Percentiles rank a stretch among this genome's conserved stretches.
phyloP scores from a whole-genome alignment of 2,113 vertebrate species.

The Cololabis saira region DNA sequence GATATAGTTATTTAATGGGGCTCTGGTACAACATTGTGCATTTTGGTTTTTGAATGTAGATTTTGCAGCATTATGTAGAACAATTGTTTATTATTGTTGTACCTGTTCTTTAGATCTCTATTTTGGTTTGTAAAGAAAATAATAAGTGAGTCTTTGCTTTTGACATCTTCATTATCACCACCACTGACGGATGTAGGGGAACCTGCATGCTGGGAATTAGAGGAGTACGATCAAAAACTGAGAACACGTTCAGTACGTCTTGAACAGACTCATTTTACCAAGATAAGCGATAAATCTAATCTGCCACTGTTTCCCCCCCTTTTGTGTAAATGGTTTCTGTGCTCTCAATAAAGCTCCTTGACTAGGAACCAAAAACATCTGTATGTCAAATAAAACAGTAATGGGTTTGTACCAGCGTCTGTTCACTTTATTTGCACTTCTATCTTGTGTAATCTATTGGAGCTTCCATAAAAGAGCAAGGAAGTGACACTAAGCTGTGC shows the following conservation, averaged over 20 bases:
- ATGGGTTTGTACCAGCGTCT: conserved; percentile 77
- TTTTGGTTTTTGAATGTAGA: conserved; percentile 83
- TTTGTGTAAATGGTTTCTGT: conserved; percentile 74
- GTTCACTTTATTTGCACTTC: conserved; percentile 9
- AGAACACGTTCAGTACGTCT: conserved; percentile 52
- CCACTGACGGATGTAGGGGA: conserved; percentile 27
- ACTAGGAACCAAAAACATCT: conserved; percentile 79
- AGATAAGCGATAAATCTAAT: conserved; percentile 45
- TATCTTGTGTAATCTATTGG: neutral
- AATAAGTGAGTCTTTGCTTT: conserved; percentile 49
- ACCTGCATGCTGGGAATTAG: conserved; percentile 57
- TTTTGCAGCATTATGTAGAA: conserved; percentile 82
- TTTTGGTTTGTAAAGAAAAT: conserved; percentile 66
- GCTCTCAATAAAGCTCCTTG: conserved; percentile 76
- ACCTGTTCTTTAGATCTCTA: conserved; percentile 74
- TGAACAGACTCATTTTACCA: conserved; percentile 50
- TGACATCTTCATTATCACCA: conserved; percentile 44
- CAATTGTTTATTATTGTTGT: conserved; percentile 76
- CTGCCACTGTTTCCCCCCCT: conserved; percentile 25
- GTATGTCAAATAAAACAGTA: conserved; percentile 87
- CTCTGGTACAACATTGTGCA: conserved; percentile 70
- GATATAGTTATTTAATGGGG: conserved; percentile 76
- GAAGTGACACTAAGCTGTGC: too few species aligned
- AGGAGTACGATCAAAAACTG: conserved; percentile 68
- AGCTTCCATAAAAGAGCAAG: neutral